Evolutionary conservation across 2,888 invertebrate genomes (phyloP), one percentile per base, ranked within the genome.

Genomic region (Watsonalla cultraria): DNA sequence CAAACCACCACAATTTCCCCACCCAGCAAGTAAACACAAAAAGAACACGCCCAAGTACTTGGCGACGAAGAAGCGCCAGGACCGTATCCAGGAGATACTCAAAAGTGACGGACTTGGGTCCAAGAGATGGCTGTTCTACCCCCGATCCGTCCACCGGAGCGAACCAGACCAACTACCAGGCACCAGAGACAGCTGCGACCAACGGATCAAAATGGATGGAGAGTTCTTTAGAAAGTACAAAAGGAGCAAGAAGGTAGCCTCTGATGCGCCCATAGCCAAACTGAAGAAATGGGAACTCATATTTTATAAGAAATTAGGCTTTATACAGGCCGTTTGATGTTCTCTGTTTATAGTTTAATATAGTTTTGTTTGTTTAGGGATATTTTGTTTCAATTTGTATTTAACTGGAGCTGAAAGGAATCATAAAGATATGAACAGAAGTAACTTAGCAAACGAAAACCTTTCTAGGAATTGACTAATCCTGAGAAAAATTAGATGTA

Each of bases 241-340:
- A 56, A 73, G 66, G 35, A 80, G 81, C 58, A 84, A 73, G 73
- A 83, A 79, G 52, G 72, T 89, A 5, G 86, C 82, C 54, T 68
- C 53, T 0, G 84, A 88, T 35, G 82, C 87, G 0, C 90, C 90
- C 0, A 85, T 86, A 8, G 80, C 80, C 0, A 89, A 90, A 55
- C 70, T 90, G 47, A 86, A 84, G 66, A 73, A 84, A n/a, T 90
- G 90, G 90, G 90, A 90, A 61, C 66, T 90, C 52, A 66, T 85
- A 56, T 74, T 90, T 52, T 90, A 90, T 76, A 85, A 90, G 74
- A 90, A 86, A 61, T 62, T 90, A 66, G 90, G 90, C 9, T 90
- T 90, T 69, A 72, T 90, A 69, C 85, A 85, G 61, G 85, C 86
- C 56, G 71, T 86, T 59, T 86, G 64, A 83, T 51, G 55, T 58